Base-by-base conservation (phyloP, 2,797 vertebrate species). In the Poecile montanus region DNA sequence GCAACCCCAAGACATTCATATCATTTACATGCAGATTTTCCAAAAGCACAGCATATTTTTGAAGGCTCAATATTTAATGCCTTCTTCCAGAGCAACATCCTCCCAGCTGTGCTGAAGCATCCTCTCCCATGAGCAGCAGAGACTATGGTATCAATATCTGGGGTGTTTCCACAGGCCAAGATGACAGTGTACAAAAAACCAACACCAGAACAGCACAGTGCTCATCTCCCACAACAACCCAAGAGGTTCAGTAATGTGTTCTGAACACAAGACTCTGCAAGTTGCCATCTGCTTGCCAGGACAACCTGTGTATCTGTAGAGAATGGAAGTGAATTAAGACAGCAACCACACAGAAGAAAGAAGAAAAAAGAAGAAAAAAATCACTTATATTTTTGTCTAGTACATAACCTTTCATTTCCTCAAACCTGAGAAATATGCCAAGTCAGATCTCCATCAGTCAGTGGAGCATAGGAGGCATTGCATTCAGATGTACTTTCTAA, bases 271-370 rank as follows among this genome's bases (percentile, higher is more conserved):
- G 48, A 36, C 17, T 53, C 70, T 11, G 3, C 27, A 68, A 73
- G 34, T 45, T 74, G 68, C 22, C 65, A 42, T 13, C 57, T 81
- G 66, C 54, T 57, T 81, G 8, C 58, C 80, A 53, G 20, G 57
- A 50, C 9, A 7, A 32, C 29, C 30, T 71, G 13, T 44, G 1
- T 27, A n/a, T 56, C 44, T 67, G 29, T 56, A 29, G 21, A 72
- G 58, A 65, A 7, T 18, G 21, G 7, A 53, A 2, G 0, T 34
- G 25, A 89, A 87, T 57, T 78, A 70, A 75, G 38, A 42, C 30
- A 75, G 56, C 4, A 25, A 61, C 8, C 0, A 0, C 26, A 60
- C 0, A 26, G 20, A 27, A 65, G 15, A 44, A 57, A 72, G 34
- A 34, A 34, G 34, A 34, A 48, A 30, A 42, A 27, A 21, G 7